Base-by-base conservation (phyloP, 2,113 vertebrate genomes). In the human (Homo sapiens) region DNA sequence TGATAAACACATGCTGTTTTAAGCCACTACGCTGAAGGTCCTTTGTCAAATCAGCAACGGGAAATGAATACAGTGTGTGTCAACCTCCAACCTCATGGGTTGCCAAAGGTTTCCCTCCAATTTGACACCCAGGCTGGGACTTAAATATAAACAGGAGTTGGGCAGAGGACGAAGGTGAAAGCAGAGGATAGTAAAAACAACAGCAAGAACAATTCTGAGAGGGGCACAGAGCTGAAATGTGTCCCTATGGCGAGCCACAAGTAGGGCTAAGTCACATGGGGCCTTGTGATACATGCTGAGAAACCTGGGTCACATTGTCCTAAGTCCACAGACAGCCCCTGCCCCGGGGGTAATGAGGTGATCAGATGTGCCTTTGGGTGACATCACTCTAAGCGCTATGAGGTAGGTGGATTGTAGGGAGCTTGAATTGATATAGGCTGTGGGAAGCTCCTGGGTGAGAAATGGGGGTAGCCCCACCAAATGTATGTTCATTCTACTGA, bases 201-300 rank as follows among this genome's bases (percentile, higher is more conserved):
- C 4, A 5, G 25, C 10, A 59, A 66, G 48, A 40, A 25, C 30
- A 25, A 4, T 70, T 7, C 48, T n/a, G 8, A 22, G 61, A 20
- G 9, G 13, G 35, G 8, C 32, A 35, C 5, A 12, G 30, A 10
- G 45, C 55, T 6, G 13, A 38, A 5, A 4, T 3, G 14, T 50
- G 0, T 32, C 12, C 3, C 38, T 48, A 6, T 18, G 9, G 25
- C 0, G 9, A 75, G 25, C 18, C 38, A 13, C 0, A 6, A 22
- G 43, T 20, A 72, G 45, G 32, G 25, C 20, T 2, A 23, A 10
- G 43, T 8, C 35, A 38, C 38, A 1, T 0, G 0, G 50, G 61
- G 32, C 35, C 57, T 32, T 2, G 5, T 16, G 78, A 78, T 70
- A 38, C 17, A 0, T 10, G 30, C 50, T 27, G 38, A 59, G 70